Conservation (phyloP, 2,113 vertebrate genomes). For the Centrocercus urophasianus region DNA sequence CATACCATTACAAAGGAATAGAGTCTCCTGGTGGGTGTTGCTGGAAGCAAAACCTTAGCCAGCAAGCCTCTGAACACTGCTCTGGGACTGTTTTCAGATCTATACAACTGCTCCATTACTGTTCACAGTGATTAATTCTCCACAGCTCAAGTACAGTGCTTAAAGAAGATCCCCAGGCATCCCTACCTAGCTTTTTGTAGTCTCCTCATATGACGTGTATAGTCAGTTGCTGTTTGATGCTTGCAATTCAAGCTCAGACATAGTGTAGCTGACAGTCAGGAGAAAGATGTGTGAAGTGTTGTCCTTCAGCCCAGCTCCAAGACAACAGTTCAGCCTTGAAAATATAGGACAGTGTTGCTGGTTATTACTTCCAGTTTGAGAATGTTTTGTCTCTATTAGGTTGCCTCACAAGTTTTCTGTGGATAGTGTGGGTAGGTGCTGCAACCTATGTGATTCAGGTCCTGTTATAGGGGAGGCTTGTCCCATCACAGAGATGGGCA, state of each 20-base stretch:
- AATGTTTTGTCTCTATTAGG: neutral
- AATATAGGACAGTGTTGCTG: neutral
- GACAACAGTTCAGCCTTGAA: neutral
- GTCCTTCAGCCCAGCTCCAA: neutral
- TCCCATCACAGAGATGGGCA: neutral
- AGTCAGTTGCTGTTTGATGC: neutral
- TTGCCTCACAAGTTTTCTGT: neutral
- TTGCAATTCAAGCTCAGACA: neutral
- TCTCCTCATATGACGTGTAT: accelerated
- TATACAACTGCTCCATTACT: neutral
- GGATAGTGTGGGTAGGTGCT: neutral
- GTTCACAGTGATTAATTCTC: neutral
- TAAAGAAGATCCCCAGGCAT: neutral
- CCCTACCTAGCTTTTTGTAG: neutral
- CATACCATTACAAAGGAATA: neutral
- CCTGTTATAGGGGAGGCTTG: neutral
- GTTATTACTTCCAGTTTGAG: neutral
- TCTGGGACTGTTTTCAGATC: neutral
- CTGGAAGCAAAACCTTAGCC: neutral
- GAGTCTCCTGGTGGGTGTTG: neutral
- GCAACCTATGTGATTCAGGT: neutral
- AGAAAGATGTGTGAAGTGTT: neutral
- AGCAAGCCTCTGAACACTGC: neutral
- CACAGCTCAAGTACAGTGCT: neutral
- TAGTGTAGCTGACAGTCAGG: neutral